Evolutionary conservation across 2,113 vertebrate species (phyloP), one percentile per base, ranked within the genome.

Genomic region (Sylvia atricapilla): DNA sequence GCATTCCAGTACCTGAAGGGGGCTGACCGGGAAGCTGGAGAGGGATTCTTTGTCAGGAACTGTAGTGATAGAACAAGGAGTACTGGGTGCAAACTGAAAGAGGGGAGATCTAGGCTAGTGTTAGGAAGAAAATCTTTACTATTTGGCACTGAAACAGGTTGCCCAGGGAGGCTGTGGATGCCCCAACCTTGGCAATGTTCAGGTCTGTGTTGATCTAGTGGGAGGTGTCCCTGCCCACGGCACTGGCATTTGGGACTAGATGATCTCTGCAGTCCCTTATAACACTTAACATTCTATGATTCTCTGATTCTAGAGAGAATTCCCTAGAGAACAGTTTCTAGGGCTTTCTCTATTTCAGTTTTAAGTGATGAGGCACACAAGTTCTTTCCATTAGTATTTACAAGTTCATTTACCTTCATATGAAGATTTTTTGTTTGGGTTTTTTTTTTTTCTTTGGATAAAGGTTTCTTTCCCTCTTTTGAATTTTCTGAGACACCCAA

Each of bases 401-500:
- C 23, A 73, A 80, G 27, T 67, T 90, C 47, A 39, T 7, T 60
- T 77, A 79, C 53, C 23, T 83, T 87, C 50, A 59, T 53, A 31
- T 23, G 43, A 91, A 91, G 16, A 5, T 31, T 68, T 80, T 47
- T 10, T 2, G 0, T 4, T 59, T 49, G 47, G 19, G 2, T 0
- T 1, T 64, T 56, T 70, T 72, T 78, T 85, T 49, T 37, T 37
- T 37, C 10, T 37, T 37, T 41, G 43, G 58, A 58, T 70, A 53
- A 93, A 94, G 6, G 2, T 77, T 82, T 91, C 58, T 83, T 94
- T 94, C 67, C 35, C 30, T 68, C 88, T 90, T 83, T 49, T 83
- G 67, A 91, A 80, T 94, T 87, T 95, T 95, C 59, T 94, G 79
- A 94, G 82, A 93, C 87, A 86, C 33, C 9, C 43, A 9, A 94